Base-by-base conservation (phyloP, 2,888 invertebrate species). In the Caenorhabditis sinica region DNA sequence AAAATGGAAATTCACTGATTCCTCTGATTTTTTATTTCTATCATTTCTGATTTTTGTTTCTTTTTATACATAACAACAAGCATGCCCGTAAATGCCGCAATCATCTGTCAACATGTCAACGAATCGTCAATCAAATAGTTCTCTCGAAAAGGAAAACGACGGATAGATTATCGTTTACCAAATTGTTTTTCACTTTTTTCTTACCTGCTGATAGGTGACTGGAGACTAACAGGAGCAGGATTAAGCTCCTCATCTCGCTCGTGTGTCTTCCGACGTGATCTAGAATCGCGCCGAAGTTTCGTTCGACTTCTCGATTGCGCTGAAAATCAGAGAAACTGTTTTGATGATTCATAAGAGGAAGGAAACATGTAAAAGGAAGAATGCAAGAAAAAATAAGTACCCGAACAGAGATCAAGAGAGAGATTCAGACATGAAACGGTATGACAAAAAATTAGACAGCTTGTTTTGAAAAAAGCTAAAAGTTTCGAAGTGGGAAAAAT, bases 201-300 rank as follows among this genome's bases (percentile, higher is more conserved):
- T 60, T 58, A 79, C 79, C 79, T 72, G 79, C 63, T 79, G 79
- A 79, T 79, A 79, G 20, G n/a, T 79, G 65, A 45, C 79, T 71
- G n/a, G 72, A 43, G 71, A 79, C 65, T 79, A 79, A 65, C 53
- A 79, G 51, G 71, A 79, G 71, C 40, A 79, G 63, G 28, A 79
- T 65, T 45, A 79, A 72, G 79, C 79, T 79, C 79, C 79, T 72
- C 79, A 79, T 79, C 56, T 69, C 71, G 79, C 61, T 79, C 69
- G 76, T 60, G 76, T 60, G 69, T 77, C 68, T 61, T 69, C 51
- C 79, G 79, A 79, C 79, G 79, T 79, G 79, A 79, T 79, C 79
- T 79, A 79, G 79, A 79, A 79, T 79, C 79, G 79, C 79, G 79
- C 58, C 77, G 77, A 77, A 69, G 40, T 51, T 69, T 79, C 79